phyloP scores from a whole-genome alignment of 2,113 vertebrate genomes.

The Mustelus asterias region DNA sequence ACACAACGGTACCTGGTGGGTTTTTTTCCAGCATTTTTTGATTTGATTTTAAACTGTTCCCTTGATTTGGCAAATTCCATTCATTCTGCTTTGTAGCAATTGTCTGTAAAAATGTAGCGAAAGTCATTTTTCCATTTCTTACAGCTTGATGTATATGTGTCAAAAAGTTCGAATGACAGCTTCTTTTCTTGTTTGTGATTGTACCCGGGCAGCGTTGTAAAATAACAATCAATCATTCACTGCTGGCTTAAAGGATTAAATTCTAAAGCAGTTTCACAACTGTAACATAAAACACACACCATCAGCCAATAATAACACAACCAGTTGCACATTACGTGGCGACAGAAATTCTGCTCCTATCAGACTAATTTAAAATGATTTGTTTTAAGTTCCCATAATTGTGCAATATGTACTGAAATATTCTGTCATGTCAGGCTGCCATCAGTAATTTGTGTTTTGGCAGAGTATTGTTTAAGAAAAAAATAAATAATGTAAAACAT shows the following conservation, averaged over 20 bases:
- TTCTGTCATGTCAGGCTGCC: background rate
- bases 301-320: slow-evolving; percentile 12
- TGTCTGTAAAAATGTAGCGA: background rate
- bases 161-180: background rate
- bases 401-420: slow-evolving; percentile 12
- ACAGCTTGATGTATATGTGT: background rate
- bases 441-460: background rate
- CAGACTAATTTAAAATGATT: slow-evolving; percentile 8
- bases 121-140: background rate
- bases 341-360: background rate
- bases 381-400: slow-evolving; percentile 3
- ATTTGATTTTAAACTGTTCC: background rate
- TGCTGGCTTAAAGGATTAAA: background rate
- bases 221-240: slow-evolving; percentile 12
- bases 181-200: background rate
- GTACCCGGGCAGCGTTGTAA: background rate
- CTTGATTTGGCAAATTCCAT: background rate
- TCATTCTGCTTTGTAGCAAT: background rate
- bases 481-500: background rate
- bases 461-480: background rate
- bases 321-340: background rate
- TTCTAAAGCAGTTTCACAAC: background rate
- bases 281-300: background rate
- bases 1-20: background rate
- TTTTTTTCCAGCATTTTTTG: background rate